Base-by-base conservation (phyloP, 1,140 invertebrate genomes). In the Steinernema feltiae region DNA sequence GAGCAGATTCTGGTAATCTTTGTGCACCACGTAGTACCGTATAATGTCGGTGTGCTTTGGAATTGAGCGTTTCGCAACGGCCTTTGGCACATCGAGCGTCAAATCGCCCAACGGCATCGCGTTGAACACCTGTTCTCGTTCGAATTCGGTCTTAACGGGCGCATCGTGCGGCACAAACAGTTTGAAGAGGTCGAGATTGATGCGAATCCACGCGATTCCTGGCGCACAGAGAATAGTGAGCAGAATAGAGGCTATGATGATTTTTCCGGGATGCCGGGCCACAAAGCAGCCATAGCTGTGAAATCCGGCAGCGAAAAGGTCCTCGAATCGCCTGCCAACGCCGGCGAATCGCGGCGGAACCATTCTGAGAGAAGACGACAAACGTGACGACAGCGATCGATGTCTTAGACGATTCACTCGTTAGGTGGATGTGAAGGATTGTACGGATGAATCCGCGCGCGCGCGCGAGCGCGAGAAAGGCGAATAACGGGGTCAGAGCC, bases 141-240 rank as follows among this genome's bases (percentile, higher is more conserved):
- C 7, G 24, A 17, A 63, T 27, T 63, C 53, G 15, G 27, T 46
- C 32, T 78, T 72, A 29, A 85, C 84, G n/a, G 85, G 85, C 1
- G 84, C 84, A 81, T 86, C 85, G 30, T 77, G 74, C 21, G 84
- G 84, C 0, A 85, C 84, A 30, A 85, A 85, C 2, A 85, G 73
- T 70, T 85, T 84, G 76, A 86, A 85, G 30, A 85, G 77, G 77
- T 85, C 84, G 30, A 85, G 73, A 70, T 85, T 85, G 48, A 85
- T 85, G 35, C 74, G 53, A 32, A 85, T 24, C 35, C 75, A 82
- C 18, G 74, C 77, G 27, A 87, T 69, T 29, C 85, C 85, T 24
- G 83, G 83, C 0, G 83, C 18, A 30, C 24, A 80, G 1, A 74
- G 48, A 29, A 85, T 15, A 30, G 85, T 85, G 72, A 81, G 76